phyloP scores from a whole-genome alignment of 1,140 invertebrate species.

The Ceratina australensis region DNA sequence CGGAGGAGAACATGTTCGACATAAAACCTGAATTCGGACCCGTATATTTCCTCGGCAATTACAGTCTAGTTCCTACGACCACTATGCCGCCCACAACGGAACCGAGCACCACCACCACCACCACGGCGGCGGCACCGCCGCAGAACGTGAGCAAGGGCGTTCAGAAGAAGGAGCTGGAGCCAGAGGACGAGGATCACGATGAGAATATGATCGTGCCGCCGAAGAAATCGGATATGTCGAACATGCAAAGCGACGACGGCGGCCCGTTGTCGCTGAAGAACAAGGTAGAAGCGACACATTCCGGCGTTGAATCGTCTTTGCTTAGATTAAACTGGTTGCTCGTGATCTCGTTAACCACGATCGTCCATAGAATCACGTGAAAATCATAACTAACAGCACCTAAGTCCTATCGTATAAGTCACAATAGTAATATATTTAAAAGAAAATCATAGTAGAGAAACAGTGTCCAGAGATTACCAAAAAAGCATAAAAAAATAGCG shows the following conservation, averaged over 20 bases:
- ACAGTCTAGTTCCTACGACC: conserved; percentile 87
- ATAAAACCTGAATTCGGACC: conserved; percentile 85
- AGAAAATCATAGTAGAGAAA: conserved; percentile 45
- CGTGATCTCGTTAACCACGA: conserved; percentile 43
- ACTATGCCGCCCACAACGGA: conserved; percentile 86
- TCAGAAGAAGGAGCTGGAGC: background rate
- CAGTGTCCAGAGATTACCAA: conserved; percentile 37
- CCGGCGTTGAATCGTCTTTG: conserved; percentile 42
- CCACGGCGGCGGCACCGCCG: conserved; percentile 47
- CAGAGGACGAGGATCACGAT: conserved; percentile 52
- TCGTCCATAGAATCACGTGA: conserved; percentile 72
- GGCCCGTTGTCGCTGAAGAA: conserved; percentile 73
- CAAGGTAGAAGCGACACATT: conserved; percentile 60
- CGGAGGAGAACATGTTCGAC: conserved; percentile 84
- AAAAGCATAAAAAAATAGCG: conserved; percentile 33
- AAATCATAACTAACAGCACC: conserved; percentile 48
- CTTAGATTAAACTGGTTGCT: conserved; percentile 35
- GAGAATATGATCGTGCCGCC: conserved; percentile 70
- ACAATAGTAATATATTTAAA: conserved; percentile 66
- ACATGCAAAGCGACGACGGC: conserved; percentile 70
- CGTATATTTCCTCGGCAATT: conserved; percentile 87
- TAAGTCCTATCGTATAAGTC: conserved; percentile 52
- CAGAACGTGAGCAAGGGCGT: conserved; percentile 17
- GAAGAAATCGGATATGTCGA: conserved; percentile 66
- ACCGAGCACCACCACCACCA: conserved; percentile 83